Evolutionary conservation across 2,888 invertebrate species (phyloP).

Genomic region (Branchellion lobata): DNA sequence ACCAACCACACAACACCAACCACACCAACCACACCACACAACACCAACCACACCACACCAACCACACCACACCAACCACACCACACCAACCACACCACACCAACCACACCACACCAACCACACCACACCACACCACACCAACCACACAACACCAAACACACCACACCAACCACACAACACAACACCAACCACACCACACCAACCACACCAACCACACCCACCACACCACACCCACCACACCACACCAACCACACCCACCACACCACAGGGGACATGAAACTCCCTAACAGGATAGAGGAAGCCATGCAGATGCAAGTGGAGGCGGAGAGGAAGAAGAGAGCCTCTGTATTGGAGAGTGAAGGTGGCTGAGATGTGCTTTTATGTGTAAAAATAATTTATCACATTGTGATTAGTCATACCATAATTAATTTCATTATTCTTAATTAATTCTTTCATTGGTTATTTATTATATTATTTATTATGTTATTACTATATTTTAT

Average conservation of each 20-base stretch:
- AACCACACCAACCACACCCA: neutral
- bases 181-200: neutral
- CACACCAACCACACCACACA: too few relatives aligned
- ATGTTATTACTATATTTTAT: too few relatives aligned
- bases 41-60: too few relatives aligned
- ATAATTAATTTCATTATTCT: neutral
- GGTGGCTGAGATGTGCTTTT: constrained; percentile 66
- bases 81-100: too few relatives aligned
- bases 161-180: too few relatives aligned
- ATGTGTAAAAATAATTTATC: neutral
- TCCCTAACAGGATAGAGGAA: constrained; percentile 88
- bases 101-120: too few relatives aligned
- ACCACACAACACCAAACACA: too few relatives aligned
- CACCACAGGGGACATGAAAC: constrained; percentile 76
- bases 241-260: neutral
- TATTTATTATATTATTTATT: neutral
- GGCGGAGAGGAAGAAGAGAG: constrained; percentile 92
- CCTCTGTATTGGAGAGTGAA: constrained; percentile 94
- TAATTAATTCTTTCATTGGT: neutral
- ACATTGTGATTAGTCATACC: too few relatives aligned
- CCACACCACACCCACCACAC: neutral
- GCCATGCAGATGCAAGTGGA: constrained; percentile 99
- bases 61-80: too few relatives aligned
- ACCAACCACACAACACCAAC: too few relatives aligned
- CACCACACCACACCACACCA: too few relatives aligned